These are phyloP conservation scores for Coelogynopora nodosa DNA, from an alignment of 2,888 invertebrate species.

Conservation along the genomic window DNA sequence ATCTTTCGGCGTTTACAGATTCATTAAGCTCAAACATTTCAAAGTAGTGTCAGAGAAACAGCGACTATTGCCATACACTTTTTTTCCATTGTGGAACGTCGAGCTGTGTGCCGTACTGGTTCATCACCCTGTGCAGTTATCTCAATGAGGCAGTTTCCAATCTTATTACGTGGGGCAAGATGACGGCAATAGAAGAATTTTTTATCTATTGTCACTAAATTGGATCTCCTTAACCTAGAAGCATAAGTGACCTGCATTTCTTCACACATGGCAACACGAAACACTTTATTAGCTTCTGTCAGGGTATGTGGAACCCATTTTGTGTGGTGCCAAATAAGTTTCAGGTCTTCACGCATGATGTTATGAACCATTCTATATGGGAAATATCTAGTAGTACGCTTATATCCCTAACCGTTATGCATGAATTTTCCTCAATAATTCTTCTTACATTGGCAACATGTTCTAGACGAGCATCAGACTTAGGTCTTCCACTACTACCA, in stretches of 20 bases:
- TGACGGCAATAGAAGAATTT: conserved; percentile 2
- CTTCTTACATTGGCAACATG: conserved; percentile 5
- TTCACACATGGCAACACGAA: conserved; percentile 23
- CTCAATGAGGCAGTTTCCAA: background rate
- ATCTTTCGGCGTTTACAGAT: too few relatives aligned
- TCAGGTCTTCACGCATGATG: background rate
- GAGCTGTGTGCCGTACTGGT: conserved; percentile 18
- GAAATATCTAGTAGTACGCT: conserved; percentile 19
- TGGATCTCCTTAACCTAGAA: conserved; percentile 14
- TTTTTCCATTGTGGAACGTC: conserved; percentile 31
- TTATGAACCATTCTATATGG: conserved; percentile 12
- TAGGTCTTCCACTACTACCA: background rate
- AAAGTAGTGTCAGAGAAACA: too few relatives aligned
- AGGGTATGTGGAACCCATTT: conserved; percentile 16
- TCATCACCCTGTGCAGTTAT: background rate
- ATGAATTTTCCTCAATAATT: conserved; percentile 18
- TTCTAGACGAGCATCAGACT: conserved; percentile 24
- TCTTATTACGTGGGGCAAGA: conserved; percentile 8
- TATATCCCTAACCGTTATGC: conserved; percentile 4
- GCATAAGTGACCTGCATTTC: background rate
- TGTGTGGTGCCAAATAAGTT: conserved; percentile 20
- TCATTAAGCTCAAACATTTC: too few relatives aligned
- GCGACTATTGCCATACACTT: too few relatives aligned
- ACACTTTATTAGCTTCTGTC: conserved; percentile 20
- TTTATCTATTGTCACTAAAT: conserved; percentile 2